Conservation (phyloP, 2,888 invertebrate genomes). For the Cerastis leucographa region DNA sequence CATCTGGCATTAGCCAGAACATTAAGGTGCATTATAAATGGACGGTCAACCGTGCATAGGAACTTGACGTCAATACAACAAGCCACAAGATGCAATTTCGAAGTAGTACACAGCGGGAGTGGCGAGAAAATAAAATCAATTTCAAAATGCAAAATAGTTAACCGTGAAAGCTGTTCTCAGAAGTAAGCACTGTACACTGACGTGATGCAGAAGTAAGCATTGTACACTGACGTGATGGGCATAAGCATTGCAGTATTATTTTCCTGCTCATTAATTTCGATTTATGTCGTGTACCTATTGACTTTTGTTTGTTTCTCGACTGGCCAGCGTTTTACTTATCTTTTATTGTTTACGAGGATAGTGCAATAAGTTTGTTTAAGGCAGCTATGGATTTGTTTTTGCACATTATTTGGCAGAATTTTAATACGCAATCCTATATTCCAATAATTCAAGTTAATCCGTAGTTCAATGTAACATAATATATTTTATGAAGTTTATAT, state of each 20-base stretch:
- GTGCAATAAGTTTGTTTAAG: constrained; percentile 27
- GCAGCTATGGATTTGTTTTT: constrained; percentile 9
- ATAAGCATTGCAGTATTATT: constrained; percentile 77
- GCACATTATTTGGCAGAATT: background rate
- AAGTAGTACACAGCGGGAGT: constrained; percentile 38
- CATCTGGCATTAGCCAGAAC: constrained; percentile 77
- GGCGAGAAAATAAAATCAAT: constrained; percentile 78
- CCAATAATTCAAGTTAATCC: background rate
- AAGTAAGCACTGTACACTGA: constrained; percentile 76
- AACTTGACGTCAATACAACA: constrained; percentile 69
- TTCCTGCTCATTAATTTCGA: constrained; percentile 74
- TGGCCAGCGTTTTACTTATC: constrained; percentile 57
- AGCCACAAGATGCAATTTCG: constrained; percentile 73
- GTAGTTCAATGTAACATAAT: background rate
- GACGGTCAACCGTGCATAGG: constrained; percentile 56
- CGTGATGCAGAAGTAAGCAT: constrained; percentile 81
- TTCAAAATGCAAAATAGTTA: constrained; percentile 82
- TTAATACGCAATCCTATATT: too few relatives aligned
- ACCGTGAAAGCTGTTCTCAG: constrained; percentile 86
- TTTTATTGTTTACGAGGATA: constrained; percentile 45
- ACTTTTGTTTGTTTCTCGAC: constrained; percentile 68
- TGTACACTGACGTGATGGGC: constrained; percentile 76
- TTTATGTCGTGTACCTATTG: constrained; percentile 67
- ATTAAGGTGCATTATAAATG: constrained; percentile 71
- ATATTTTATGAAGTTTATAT: background rate